A percentile compares a stretch with the other conserved stretches of the same genome.
phyloP scores from a whole-genome alignment of 2,113 vertebrate species.

The Poeciliopsis retropinna region DNA sequence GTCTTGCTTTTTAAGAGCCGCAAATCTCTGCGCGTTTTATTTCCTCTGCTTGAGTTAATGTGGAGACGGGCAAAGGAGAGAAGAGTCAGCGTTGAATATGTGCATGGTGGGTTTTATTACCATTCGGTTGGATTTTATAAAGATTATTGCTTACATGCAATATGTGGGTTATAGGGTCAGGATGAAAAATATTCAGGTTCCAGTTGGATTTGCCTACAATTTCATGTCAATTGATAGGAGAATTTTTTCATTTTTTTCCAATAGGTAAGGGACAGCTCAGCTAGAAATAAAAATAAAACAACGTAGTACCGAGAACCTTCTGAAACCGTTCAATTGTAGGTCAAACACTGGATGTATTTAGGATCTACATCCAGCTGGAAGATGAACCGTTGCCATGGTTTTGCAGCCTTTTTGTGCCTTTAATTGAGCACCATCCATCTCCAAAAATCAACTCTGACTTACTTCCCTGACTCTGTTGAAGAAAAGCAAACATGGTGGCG shows the following conservation, averaged over 20 bases:
- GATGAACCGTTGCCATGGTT: background rate
- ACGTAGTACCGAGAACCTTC: background rate
- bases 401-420: background rate
- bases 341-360: background rate
- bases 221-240: too few relatives aligned
- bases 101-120: conserved; percentile 14
- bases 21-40: conserved; percentile 25
- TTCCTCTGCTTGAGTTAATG: conserved; percentile 32
- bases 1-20: conserved; percentile 21
- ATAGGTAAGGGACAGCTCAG: too few relatives aligned
- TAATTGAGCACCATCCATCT: background rate
- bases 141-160: conserved; percentile 25
- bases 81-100: conserved; percentile 18
- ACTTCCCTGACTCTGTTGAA: background rate
- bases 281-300: background rate
- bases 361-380: background rate
- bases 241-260: too few relatives aligned
- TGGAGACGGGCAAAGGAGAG: conserved; percentile 9
- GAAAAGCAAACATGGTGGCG: background rate
- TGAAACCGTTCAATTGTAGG: background rate
- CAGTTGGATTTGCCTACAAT: too few relatives aligned
- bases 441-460: background rate
- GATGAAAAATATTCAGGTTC: background rate
- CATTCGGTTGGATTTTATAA: conserved; percentile 11
- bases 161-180: background rate